Conservation (phyloP, 1,140 invertebrate species). For the Zaprionus camerounensis region DNA sequence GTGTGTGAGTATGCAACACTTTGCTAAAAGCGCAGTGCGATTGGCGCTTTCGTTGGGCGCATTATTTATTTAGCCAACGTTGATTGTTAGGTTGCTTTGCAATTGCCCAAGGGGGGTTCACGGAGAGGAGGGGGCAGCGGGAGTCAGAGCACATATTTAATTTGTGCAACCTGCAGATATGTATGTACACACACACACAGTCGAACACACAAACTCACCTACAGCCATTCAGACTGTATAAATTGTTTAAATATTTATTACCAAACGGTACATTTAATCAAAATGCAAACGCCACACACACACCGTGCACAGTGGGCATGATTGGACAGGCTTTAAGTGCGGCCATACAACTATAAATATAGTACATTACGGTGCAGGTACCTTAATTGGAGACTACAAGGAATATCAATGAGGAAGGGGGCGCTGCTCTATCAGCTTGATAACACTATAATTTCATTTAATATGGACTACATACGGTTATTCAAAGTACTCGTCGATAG, state of each 20-base stretch:
- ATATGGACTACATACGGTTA: not conserved
- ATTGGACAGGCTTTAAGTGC: not conserved
- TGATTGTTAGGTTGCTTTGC: constrained; percentile 29
- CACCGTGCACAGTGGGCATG: not conserved
- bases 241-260: constrained; percentile 41
- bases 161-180: constrained; percentile 12
- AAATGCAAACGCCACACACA: not conserved
- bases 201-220: no score
- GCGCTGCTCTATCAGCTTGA: not conserved
- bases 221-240: not conserved
- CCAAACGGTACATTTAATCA: constrained; percentile 18
- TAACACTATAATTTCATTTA: not conserved
- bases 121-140: not conserved
- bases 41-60: constrained; percentile 21
- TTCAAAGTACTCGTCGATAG: no score
- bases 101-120: constrained; percentile 2
- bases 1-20: not conserved
- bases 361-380: not conserved
- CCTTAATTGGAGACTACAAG: not conserved
- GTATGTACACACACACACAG: not conserved
- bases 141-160: constrained; percentile 12
- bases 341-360: not conserved
- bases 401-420: not conserved
- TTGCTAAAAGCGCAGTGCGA: constrained; percentile 21
- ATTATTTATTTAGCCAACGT: constrained; percentile 42